Evolutionary conservation across 1,140 invertebrate genomes (phyloP).

Genomic region (Neodiprion fabricii): DNA sequence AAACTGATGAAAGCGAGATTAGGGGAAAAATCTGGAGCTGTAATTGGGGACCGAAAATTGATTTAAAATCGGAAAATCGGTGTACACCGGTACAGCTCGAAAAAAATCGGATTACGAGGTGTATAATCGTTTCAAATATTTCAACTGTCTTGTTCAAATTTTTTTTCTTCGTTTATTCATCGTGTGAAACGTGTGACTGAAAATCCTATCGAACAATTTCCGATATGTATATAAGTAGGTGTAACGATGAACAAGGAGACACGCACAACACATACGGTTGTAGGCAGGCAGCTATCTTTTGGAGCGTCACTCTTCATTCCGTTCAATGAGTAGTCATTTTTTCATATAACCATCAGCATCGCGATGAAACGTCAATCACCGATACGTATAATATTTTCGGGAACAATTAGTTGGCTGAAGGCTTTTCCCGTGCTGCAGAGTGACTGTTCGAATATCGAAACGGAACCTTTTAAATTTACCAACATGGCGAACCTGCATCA

Average conservation of each 20-base stretch:
- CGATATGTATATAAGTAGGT: background rate
- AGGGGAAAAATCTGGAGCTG: no score
- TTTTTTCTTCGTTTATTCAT: background rate
- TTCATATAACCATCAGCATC: background rate
- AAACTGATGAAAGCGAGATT: no score
- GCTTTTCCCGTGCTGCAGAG: background rate
- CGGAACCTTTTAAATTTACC: no score
- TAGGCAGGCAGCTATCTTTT: background rate
- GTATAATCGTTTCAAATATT: no score
- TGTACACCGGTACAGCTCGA: no score
- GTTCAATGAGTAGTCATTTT: constrained; percentile 8
- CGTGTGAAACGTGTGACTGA: background rate
- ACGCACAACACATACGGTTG: background rate
- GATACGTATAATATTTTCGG: background rate
- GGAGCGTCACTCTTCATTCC: constrained; percentile 12
- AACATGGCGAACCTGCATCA: no score
- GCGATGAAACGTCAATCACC: constrained; percentile 11
- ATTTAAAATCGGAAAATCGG: no score
- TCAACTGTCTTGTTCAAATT: no score
- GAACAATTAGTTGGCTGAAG: background rate
- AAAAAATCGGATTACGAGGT: no score
- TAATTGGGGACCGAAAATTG: no score
- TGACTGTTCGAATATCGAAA: no score
- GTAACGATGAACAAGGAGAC: background rate
- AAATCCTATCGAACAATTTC: background rate